Conservation (phyloP, 2,113 vertebrate species). For the Cyphomyrus discorhynchus region DNA sequence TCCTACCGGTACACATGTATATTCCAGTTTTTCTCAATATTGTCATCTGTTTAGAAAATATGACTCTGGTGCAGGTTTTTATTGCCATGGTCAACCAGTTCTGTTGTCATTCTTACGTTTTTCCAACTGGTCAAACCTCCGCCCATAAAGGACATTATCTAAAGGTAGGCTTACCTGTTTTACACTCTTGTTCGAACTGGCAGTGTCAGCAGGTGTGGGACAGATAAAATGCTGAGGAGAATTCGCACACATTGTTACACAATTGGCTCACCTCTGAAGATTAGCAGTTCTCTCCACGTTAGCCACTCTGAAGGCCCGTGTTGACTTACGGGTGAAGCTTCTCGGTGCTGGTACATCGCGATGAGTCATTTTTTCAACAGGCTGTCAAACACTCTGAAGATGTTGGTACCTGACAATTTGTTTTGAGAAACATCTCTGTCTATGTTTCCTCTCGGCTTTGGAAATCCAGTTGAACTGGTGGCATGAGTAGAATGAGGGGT, state of each 20-base stretch:
- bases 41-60: neutral
- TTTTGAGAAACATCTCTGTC: neutral
- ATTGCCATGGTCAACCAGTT: neutral
- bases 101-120: neutral
- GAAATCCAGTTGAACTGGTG: neutral
- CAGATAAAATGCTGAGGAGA: neutral
- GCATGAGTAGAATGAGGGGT: neutral
- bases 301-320: neutral
- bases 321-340: slow-evolving; percentile 1
- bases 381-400: neutral
- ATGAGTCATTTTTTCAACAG: neutral
- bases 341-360: neutral
- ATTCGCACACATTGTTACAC: neutral
- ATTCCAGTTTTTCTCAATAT: neutral
- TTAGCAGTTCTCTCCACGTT: neutral
- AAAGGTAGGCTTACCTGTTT: neutral
- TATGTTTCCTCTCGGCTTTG: neutral
- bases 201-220: neutral
- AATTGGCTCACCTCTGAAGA: neutral
- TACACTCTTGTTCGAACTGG: neutral
- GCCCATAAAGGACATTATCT: neutral
- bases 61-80: neutral
- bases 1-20: neutral
- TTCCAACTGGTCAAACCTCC: neutral
- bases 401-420: neutral